Percentiles rank a stretch among this genome's conserved stretches.
Evolutionary conservation across 2,113 vertebrate genomes (phyloP).

Genomic region (Solea solea): DNA sequence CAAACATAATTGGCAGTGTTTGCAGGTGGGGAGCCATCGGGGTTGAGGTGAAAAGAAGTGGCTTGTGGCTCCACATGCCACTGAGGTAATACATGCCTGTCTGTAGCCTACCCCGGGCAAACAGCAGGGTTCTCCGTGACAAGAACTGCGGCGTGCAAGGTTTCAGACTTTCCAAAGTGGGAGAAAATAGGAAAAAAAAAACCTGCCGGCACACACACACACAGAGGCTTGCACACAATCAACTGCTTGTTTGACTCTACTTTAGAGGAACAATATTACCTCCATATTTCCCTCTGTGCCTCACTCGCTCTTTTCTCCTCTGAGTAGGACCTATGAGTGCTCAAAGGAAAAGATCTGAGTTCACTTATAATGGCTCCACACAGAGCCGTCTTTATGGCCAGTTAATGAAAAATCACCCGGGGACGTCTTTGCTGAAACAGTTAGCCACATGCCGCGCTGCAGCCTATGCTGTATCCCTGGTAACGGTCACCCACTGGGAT

Average conservation of each 20-base stretch:
- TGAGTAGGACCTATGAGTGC: slow-evolving; percentile 4
- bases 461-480: slow-evolving; percentile 58
- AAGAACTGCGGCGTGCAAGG: background rate
- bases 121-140: background rate
- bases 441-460: slow-evolving; percentile 65
- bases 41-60: slow-evolving; percentile 29
- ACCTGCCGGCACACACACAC: background rate
- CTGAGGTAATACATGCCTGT: slow-evolving; percentile 24
- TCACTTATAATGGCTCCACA: slow-evolving; percentile 48
- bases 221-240: background rate
- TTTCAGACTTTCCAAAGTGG: slow-evolving; percentile 13
- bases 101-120: slow-evolving; percentile 17
- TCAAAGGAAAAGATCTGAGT: slow-evolving; percentile 39
- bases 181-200: background rate
- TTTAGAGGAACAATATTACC: slow-evolving; percentile 9
- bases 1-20: slow-evolving; percentile 44
- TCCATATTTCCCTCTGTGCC: slow-evolving; percentile 1
- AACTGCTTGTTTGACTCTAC: slow-evolving; percentile 8
- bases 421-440: slow-evolving; percentile 56
- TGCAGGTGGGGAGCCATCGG: slow-evolving; percentile 26
- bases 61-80: slow-evolving; percentile 19
- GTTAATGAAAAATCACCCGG: slow-evolving; percentile 73
- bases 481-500: slow-evolving; percentile 53
- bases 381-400: slow-evolving; percentile 61
- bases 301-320: background rate